Conservation (phyloP, 2,797 vertebrate genomes). For the Gallinago solitaria region DNA sequence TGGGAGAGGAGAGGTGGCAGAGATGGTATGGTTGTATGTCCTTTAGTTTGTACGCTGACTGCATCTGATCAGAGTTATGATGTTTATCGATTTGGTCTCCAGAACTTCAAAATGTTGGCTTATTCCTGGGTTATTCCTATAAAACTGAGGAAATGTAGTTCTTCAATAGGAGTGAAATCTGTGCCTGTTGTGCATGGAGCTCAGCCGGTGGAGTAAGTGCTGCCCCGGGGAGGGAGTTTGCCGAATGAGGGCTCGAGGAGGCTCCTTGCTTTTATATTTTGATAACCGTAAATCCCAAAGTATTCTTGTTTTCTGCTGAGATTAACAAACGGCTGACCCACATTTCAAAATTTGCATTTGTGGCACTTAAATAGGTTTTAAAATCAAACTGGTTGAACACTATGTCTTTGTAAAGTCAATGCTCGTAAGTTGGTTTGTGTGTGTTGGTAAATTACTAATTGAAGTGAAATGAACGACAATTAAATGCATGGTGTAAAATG, state of each 20-base stretch:
- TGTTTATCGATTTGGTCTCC: neutral
- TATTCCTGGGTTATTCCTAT: neutral
- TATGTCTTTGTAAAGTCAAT: neutral
- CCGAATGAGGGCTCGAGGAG: too few relatives aligned
- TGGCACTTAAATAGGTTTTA: neutral
- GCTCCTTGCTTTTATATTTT: neutral
- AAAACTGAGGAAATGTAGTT: neutral
- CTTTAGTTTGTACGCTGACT: neutral
- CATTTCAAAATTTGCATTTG: neutral
- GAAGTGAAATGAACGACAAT: neutral
- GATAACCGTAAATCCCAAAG: neutral
- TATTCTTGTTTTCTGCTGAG: neutral
- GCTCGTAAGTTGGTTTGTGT: neutral
- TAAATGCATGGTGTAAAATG: neutral
- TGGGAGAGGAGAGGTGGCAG: neutral
- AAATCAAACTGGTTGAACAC: neutral
- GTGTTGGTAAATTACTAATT: neutral
- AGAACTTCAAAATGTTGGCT: neutral
- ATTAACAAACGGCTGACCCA: rapidly evolving
- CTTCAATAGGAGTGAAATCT: neutral
- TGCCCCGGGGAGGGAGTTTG: neutral
- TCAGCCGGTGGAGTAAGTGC: neutral
- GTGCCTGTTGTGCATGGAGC: rapidly evolving
- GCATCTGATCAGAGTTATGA: neutral
- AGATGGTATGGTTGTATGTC: rapidly evolving